Conservation (phyloP, 1,140 invertebrate species). For the Nylanderia fulva region DNA sequence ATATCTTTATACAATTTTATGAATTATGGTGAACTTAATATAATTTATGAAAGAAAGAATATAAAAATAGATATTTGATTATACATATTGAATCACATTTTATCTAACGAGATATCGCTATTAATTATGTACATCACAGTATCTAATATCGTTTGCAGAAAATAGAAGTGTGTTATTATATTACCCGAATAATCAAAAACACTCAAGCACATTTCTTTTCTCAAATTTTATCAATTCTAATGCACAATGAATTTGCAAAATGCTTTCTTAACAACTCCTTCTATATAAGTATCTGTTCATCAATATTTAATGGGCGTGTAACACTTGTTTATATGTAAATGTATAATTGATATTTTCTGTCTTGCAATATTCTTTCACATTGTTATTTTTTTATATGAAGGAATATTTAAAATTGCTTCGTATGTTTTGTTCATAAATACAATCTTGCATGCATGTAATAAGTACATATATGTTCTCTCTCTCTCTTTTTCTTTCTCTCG, state of each 20-base stretch:
- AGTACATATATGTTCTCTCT: neutral
- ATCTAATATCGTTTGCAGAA: neutral
- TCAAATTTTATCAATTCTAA: neutral
- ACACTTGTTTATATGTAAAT: neutral
- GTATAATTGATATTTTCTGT: neutral
- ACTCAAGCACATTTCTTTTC: neutral
- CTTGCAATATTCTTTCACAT: neutral
- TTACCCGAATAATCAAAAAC: neutral
- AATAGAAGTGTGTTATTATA: neutral
- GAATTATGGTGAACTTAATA: neutral
- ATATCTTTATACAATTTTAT: neutral
- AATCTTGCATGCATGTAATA: slow-evolving; percentile 30
- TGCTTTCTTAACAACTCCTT: neutral
- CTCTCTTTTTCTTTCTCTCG: too few species aligned
- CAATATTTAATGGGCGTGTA: neutral
- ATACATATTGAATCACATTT: neutral
- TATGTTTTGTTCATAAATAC: slow-evolving; percentile 27
- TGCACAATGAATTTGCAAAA: neutral
- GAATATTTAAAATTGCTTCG: neutral
- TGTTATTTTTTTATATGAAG: neutral
- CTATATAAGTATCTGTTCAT: neutral
- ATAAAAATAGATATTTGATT: neutral
- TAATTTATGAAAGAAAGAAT: neutral
- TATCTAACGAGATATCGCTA: neutral
- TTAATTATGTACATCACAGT: neutral